Conservation (phyloP, 2,113 vertebrate genomes). For the Nesogale talazaci region DNA sequence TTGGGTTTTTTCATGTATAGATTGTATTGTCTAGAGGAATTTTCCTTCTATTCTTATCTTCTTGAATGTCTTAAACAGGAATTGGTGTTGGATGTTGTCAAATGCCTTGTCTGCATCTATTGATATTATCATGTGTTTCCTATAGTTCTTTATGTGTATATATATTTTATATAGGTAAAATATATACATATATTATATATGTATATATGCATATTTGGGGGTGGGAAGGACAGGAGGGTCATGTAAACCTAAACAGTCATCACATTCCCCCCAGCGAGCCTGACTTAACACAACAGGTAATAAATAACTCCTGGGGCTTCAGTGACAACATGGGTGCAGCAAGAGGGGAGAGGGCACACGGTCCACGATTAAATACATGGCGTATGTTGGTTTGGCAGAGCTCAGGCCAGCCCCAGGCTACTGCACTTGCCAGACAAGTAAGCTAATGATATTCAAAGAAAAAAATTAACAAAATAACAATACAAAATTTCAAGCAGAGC, state of each 20-base stretch:
- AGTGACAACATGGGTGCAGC: conserved; percentile 83
- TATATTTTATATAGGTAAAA: conserved; percentile 81
- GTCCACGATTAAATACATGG: conserved; percentile 78
- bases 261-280: conserved; percentile 76
- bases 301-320: conserved; percentile 83
- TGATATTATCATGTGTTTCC: too few species aligned
- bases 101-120: too few species aligned
- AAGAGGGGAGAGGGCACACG: conserved; percentile 77
- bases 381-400: conserved; percentile 77
- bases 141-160: conserved; percentile 79
- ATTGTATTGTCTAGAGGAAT: too few species aligned
- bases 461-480: neutral
- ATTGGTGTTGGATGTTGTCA: too few species aligned
- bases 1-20: too few species aligned
- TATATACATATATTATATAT: conserved; percentile 82
- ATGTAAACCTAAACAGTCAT: conserved; percentile 82
- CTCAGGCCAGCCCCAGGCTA: conserved; percentile 82
- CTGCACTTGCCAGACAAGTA: conserved; percentile 88
- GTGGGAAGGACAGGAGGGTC: conserved; percentile 53
- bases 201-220: conserved; percentile 75
- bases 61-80: too few species aligned
- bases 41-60: too few species aligned
- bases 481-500: conserved; percentile 80
- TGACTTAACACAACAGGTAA: conserved; percentile 73
- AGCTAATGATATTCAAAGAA: conserved; percentile 81